These are phyloP conservation scores for Microlaimidae sp. DNA, from an alignment of 2,888 invertebrate species.

Conservation along the genomic window DNA sequence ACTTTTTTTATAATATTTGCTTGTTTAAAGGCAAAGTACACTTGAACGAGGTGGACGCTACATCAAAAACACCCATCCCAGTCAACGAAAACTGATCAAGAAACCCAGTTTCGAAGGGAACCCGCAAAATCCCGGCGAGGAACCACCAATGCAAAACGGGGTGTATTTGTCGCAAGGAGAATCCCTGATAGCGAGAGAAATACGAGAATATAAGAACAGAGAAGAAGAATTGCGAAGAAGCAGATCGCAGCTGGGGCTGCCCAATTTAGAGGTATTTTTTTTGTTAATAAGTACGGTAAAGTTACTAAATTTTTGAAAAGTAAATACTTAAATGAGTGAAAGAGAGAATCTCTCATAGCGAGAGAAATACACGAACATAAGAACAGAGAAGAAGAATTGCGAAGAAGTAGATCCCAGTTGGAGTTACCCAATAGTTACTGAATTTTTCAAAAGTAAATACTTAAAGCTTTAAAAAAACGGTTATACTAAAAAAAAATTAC, in stretches of 20 bases:
- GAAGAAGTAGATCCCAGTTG: slow-evolving; percentile 27
- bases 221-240: slow-evolving; percentile 41
- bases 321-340: too few relatives aligned
- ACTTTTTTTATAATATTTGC: too few relatives aligned
- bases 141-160: neutral
- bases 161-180: slow-evolving; percentile 6
- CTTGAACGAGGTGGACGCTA: neutral
- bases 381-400: slow-evolving; percentile 42
- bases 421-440: too few relatives aligned
- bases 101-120: neutral
- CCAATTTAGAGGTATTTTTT: slow-evolving; percentile 19
- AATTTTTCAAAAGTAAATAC: too few relatives aligned
- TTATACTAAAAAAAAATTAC: too few relatives aligned
- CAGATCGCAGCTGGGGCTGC: slow-evolving; percentile 23
- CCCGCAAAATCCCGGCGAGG: neutral
- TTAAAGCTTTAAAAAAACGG: too few relatives aligned
- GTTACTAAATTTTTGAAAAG: too few relatives aligned
- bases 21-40: neutral
- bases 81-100: neutral
- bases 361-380: slow-evolving; percentile 41
- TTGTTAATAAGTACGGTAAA: too few relatives aligned
- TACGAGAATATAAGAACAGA: slow-evolving; percentile 40
- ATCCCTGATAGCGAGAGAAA: slow-evolving; percentile 39
- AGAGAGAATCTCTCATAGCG: slow-evolving; percentile 33
- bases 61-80: neutral